phyloP scores from a whole-genome alignment of 2,113 vertebrate species.

The Cyphomyrus plagiostoma region DNA sequence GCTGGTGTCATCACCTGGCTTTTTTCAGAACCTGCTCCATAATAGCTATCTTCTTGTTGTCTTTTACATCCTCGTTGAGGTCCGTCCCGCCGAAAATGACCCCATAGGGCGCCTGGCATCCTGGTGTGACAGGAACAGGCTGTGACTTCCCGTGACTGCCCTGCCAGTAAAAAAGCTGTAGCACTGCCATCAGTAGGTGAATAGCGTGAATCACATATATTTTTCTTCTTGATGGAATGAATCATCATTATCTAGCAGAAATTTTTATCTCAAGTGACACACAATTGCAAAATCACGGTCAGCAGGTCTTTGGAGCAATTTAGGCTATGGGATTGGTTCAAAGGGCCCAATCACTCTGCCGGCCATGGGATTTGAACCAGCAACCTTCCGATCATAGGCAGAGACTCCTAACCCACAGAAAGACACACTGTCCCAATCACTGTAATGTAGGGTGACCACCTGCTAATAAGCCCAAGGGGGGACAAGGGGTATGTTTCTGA shows the following conservation, averaged over 20 bases:
- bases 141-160: neutral
- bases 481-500: no score
- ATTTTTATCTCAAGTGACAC: neutral
- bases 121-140: slow-evolving; percentile 51
- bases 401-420: neutral
- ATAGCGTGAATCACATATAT: neutral
- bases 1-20: slow-evolving; percentile 68
- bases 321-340: neutral
- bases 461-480: no score
- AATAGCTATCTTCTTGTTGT: slow-evolving; percentile 64
- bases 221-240: neutral
- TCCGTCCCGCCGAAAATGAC: slow-evolving; percentile 93
- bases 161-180: neutral
- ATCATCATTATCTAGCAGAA: neutral
- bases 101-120: slow-evolving; percentile 73
- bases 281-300: neutral
- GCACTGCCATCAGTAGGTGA: neutral
- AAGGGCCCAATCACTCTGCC: neutral
- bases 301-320: neutral
- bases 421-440: neutral
- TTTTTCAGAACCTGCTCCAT: slow-evolving; percentile 80
- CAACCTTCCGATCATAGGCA: neutral
- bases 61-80: slow-evolving; percentile 83
- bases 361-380: neutral
- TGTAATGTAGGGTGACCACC: no score